Conservation (phyloP, 2,888 invertebrate genomes). For the Tetheella fluctuosa region DNA sequence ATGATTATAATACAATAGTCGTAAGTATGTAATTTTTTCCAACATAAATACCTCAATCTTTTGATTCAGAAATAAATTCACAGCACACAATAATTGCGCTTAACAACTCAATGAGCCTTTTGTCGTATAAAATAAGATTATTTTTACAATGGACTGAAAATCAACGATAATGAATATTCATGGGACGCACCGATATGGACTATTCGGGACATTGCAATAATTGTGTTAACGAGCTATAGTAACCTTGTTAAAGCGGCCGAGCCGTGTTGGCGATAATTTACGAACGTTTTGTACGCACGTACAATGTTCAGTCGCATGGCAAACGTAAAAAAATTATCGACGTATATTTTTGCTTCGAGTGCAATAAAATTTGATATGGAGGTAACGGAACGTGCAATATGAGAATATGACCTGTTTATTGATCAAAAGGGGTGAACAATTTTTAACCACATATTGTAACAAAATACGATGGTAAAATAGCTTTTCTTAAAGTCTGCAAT, state of each 20-base stretch:
- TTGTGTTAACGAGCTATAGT: constrained; percentile 51
- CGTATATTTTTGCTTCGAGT: constrained; percentile 15
- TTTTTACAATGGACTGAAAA: constrained; percentile 31
- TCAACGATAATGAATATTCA: constrained; percentile 61
- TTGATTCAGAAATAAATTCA: constrained; percentile 1
- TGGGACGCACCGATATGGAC: constrained; percentile 43
- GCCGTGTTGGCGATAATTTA: constrained; percentile 25
- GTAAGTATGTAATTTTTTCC: neutral
- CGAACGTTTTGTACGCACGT: constrained; percentile 23
- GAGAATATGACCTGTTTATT: neutral
- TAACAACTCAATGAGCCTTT: constrained; percentile 10
- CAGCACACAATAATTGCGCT: constrained; percentile 5
- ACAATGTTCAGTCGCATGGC: constrained; percentile 23
- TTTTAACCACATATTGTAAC: neutral
- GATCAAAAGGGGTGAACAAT: neutral
- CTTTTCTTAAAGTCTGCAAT: no score
- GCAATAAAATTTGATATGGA: constrained; percentile 8
- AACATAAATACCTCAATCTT: neutral
- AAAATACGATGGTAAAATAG: neutral
- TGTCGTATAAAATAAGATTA: constrained; percentile 14
- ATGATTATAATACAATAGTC: no score
- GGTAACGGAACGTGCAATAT: neutral
- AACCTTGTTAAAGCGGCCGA: constrained; percentile 47
- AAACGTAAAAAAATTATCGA: constrained; percentile 19
- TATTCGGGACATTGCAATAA: constrained; percentile 44